These are phyloP conservation scores for Stichopus chloronotus DNA, from an alignment of 35 echinoderm and acorn worm genomes.

Conservation along the genomic window DNA sequence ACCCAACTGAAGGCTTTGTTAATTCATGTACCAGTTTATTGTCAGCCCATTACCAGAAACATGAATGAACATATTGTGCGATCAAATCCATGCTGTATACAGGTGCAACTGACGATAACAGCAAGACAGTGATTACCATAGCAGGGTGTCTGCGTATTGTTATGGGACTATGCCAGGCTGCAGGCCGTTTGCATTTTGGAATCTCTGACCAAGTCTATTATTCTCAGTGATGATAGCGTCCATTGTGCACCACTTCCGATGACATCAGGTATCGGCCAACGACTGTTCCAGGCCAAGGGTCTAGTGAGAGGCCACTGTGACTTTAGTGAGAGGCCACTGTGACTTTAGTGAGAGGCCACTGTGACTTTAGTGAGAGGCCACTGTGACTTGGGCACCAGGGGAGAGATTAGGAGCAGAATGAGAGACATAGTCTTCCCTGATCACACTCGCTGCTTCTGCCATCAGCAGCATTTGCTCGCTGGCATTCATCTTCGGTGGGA, in stretches of 20 bases:
- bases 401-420: slow-evolving; percentile 98
- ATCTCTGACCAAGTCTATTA: not conserved
- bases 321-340: too few species aligned
- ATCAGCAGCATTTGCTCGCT: slow-evolving; percentile 89
- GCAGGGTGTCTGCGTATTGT: not conserved
- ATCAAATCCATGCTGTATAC: too few species aligned
- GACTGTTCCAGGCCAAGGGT: too few species aligned
- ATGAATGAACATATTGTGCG: too few species aligned
- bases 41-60: not conserved
- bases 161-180: too few species aligned
- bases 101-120: not conserved
- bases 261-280: not conserved
- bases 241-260: not conserved
- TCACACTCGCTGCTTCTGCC: slow-evolving; percentile 65
- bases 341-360: slow-evolving; percentile 32
- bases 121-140: not conserved
- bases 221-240: not conserved
- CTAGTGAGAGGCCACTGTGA: too few species aligned
- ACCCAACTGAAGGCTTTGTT: not conserved
- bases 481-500: slow-evolving; percentile 93
- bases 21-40: too few species aligned
- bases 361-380: slow-evolving; percentile 24
- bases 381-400: slow-evolving; percentile 69
- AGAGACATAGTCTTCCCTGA: slow-evolving; percentile 88
- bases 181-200: too few species aligned